Conservation (phyloP, 2,888 invertebrate species). For the Gymnosoma rotundatum region DNA sequence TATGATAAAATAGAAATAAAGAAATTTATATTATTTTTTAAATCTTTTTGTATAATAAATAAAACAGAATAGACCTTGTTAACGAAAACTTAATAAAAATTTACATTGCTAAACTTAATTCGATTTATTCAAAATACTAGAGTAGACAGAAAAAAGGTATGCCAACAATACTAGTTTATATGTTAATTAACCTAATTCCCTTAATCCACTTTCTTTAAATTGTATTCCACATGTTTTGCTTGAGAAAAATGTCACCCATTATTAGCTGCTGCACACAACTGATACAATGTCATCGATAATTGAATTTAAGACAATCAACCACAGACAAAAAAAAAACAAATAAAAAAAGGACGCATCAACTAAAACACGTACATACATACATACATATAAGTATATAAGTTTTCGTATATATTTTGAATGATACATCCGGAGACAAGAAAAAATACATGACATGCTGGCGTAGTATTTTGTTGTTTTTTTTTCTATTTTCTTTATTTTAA, state of each 20-base stretch:
- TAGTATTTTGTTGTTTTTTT: background rate
- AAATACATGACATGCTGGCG: background rate
- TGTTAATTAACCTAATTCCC: constrained; percentile 10
- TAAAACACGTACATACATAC: background rate
- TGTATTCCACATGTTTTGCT: constrained; percentile 21
- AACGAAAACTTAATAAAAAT: no score
- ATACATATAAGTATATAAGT: no score
- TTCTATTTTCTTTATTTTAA: background rate
- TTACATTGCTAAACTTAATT: no score
- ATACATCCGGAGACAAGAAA: constrained; percentile 19
- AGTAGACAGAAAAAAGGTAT: no score
- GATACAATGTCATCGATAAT: constrained; percentile 62
- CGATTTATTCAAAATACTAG: no score
- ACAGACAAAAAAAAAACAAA: constrained; percentile 31
- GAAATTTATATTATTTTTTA: no score
- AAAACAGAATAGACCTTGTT: no score
- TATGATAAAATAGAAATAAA: no score
- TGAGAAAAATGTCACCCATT: constrained; percentile 40
- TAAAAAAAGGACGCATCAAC: constrained; percentile 39
- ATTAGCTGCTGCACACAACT: constrained; percentile 43
- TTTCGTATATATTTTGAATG: no score
- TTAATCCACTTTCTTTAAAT: constrained; percentile 34
- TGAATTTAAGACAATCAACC: constrained; percentile 66
- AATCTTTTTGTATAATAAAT: no score
- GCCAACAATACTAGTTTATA: no score